These are phyloP conservation scores for Actinopyga echinites DNA, from an alignment of 53 echinoderm and acorn worm species.

Conservation along the genomic window DNA sequence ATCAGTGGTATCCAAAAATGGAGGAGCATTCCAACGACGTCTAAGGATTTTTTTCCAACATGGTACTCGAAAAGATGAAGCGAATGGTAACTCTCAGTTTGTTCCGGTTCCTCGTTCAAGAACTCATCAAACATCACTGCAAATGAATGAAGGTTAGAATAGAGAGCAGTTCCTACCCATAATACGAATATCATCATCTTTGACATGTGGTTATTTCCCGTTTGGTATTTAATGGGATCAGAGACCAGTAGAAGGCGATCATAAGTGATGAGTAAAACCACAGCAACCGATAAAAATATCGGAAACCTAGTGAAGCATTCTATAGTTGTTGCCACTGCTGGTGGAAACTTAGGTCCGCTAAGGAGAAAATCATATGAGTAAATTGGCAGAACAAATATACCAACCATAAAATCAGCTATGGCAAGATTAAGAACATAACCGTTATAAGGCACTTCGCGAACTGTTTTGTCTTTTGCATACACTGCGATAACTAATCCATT, in stretches of 20 bases:
- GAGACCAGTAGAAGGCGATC: not conserved
- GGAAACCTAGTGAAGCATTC: not conserved
- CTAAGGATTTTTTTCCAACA: too few relatives aligned
- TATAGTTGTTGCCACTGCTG: not conserved
- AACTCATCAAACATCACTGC: too few relatives aligned
- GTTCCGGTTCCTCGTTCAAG: too few relatives aligned
- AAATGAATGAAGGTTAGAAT: too few relatives aligned
- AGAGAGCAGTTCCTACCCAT: too few relatives aligned
- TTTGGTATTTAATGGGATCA: slow-evolving; percentile 14
- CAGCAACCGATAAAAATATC: not conserved
- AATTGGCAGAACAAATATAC: not conserved
- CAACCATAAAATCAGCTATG: not conserved
- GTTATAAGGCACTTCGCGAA: not conserved
- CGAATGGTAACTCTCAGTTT: too few relatives aligned
- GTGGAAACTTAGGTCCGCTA: too few relatives aligned
- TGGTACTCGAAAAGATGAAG: too few relatives aligned
- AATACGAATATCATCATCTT: too few relatives aligned
- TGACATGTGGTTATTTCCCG: not conserved
- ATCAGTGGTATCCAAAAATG: not conserved
- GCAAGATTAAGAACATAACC: not conserved
- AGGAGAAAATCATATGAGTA: too few relatives aligned
- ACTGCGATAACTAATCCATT: slow-evolving; percentile 17
- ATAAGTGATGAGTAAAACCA: slow-evolving; percentile 5
- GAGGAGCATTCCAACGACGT: too few relatives aligned
- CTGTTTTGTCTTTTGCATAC: not conserved